phyloP scores from a whole-genome alignment of 1,140 invertebrate genomes.

The Hormaphis cornu region DNA sequence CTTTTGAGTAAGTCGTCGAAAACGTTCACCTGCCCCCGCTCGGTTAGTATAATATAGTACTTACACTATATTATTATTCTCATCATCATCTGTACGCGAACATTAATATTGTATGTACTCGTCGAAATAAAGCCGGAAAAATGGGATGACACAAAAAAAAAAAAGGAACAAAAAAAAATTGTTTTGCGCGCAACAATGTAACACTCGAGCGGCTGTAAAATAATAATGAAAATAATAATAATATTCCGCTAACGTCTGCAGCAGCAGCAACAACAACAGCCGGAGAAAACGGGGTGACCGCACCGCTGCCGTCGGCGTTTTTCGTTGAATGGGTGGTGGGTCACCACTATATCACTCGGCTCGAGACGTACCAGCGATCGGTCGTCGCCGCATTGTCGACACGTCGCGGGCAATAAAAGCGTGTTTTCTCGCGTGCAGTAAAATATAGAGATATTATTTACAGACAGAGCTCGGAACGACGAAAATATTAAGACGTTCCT shows the following conservation, averaged over 20 bases:
- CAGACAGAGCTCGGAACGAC: neutral
- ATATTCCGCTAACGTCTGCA: constrained; percentile 7
- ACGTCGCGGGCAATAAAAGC: constrained; percentile 22
- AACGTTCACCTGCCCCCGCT: constrained; percentile 14
- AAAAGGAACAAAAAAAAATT: too few relatives aligned
- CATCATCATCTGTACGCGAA: neutral
- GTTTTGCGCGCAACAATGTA: too few relatives aligned
- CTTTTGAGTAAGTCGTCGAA: neutral
- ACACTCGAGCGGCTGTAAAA: neutral
- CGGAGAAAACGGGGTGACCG: neutral
- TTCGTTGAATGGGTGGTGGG: neutral
- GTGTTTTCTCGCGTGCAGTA: constrained; percentile 14
- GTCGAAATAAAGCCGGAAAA: neutral
- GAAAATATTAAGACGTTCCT: constrained; percentile 27
- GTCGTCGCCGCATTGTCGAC: constrained; percentile 9
- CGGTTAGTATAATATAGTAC: neutral
- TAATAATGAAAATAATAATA: neutral
- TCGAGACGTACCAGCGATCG: too few relatives aligned
- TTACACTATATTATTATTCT: too few relatives aligned
- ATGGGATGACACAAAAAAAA: too few relatives aligned
- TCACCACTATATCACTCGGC: too few relatives aligned
- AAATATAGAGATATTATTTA: neutral
- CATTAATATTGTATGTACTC: neutral
- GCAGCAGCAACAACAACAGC: neutral
- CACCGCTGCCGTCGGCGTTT: constrained; percentile 5